phyloP scores from a whole-genome alignment of 92 coral and sea anemone species.

The Porites lobata region DNA sequence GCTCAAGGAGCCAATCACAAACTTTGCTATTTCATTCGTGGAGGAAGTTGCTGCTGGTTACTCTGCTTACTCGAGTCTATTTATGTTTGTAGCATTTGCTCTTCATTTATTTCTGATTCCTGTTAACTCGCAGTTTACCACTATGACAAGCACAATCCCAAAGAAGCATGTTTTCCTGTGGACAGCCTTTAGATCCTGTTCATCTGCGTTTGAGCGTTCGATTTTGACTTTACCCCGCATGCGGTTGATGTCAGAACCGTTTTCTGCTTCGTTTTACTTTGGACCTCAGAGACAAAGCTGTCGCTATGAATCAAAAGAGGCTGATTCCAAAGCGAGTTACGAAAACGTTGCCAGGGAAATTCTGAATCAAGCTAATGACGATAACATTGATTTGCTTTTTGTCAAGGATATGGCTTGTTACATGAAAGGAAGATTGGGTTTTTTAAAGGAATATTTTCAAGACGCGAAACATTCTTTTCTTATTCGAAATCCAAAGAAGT shows the following conservation, averaged over 20 bases:
- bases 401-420: conserved; percentile 81
- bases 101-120: too few relatives aligned
- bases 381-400: conserved; percentile 65
- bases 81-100: too few relatives aligned
- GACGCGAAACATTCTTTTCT: conserved; percentile 79
- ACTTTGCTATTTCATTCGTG: too few relatives aligned
- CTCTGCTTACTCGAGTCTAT: too few relatives aligned
- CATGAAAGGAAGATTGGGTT: conserved; percentile 53
- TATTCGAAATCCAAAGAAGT: conserved; percentile 72
- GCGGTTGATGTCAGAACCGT: conserved; percentile 7
- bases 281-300: conserved; percentile 21
- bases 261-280: not conserved
- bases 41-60: too few relatives aligned
- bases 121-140: too few relatives aligned
- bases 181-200: conserved; percentile 70
- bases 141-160: not conserved
- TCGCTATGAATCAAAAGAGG: conserved; percentile 1
- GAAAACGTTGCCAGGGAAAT: conserved; percentile 30
- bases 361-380: conserved; percentile 49
- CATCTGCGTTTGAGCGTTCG: conserved; percentile 77
- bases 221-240: conserved; percentile 42
- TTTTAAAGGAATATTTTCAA: conserved; percentile 60
- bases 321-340: conserved; percentile 18
- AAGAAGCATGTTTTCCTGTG: conserved; percentile 64
- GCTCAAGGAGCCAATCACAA: too few relatives aligned